Evolutionary conservation across 1,140 invertebrate genomes (phyloP).

Genomic region (Drosophila ogumai): DNA sequence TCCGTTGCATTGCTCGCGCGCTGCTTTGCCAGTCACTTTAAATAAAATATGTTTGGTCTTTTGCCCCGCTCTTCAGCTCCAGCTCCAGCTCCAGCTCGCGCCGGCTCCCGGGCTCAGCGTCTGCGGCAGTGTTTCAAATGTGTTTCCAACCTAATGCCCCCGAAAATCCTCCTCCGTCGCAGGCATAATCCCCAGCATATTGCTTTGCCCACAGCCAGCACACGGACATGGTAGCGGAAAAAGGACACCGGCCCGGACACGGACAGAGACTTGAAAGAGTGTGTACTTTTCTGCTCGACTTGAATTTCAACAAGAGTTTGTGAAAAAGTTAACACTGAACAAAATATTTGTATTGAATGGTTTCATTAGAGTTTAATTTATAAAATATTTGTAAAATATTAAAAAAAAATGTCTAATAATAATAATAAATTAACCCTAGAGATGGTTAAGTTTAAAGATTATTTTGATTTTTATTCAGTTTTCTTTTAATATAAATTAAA

Average conservation of each 20-base stretch:
- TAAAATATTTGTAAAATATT: not conserved
- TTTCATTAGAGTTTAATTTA: too few species aligned
- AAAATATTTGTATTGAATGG: not conserved
- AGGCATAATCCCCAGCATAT: slow-evolving; percentile 78
- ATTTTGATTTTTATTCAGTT: too few species aligned
- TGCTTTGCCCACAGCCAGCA: slow-evolving; percentile 66
- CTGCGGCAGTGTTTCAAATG: slow-evolving; percentile 79
- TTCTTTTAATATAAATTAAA: too few species aligned
- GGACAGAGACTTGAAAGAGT: slow-evolving; percentile 70
- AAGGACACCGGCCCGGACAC: slow-evolving; percentile 28
- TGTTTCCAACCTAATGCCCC: slow-evolving; percentile 83
- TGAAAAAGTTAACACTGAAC: not conserved
- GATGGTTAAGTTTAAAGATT: too few species aligned
- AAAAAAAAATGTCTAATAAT: not conserved
- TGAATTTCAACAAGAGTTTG: slow-evolving; percentile 66
- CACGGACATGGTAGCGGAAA: slow-evolving; percentile 32
- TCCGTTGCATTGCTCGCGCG: slow-evolving; percentile 64
- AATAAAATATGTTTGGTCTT: slow-evolving; percentile 80
- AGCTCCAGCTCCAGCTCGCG: not conserved
- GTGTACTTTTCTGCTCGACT: slow-evolving; percentile 83
- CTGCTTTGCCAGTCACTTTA: slow-evolving; percentile 75
- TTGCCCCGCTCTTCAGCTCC: slow-evolving; percentile 40
- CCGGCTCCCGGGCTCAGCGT: slow-evolving; percentile 24
- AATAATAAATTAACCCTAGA: too few species aligned
- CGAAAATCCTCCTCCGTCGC: slow-evolving; percentile 68